A percentile compares a stretch with the other conserved stretches of the same genome.
phyloP scores from a whole-genome alignment of 2,797 vertebrate species.

The Diplodus puntazzo region DNA sequence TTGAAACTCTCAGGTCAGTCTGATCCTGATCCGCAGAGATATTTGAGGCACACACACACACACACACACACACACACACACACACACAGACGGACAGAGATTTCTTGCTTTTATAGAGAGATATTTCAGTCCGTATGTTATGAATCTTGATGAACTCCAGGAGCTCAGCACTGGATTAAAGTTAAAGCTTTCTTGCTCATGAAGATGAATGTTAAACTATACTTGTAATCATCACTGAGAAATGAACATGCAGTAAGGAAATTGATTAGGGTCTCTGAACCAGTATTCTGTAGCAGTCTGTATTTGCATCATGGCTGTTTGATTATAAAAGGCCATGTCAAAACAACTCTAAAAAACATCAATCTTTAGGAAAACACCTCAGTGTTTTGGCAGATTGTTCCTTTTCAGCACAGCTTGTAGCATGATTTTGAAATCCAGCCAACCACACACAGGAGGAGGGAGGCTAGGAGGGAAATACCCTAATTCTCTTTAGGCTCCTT shows the following conservation, averaged over 20 bases:
- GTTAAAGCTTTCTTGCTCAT: conserved; percentile 20
- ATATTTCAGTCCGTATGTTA: background rate
- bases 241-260: conserved; percentile 24
- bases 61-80: too few species aligned
- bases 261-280: conserved; percentile 30
- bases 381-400: conserved; percentile 42
- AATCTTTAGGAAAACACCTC: conserved; percentile 31
- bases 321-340: conserved; percentile 43
- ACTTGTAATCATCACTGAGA: conserved; percentile 30
- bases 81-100: too few species aligned
- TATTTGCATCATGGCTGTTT: conserved; percentile 33
- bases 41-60: too few species aligned
- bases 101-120: too few species aligned
- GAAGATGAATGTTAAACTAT: conserved; percentile 21
- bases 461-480: conserved; percentile 45
- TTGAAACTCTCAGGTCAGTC: too few species aligned
- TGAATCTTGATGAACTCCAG: conserved; percentile 12
- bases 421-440: conserved; percentile 51
- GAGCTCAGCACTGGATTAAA: conserved; percentile 26
- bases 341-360: conserved; percentile 26
- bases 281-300: conserved; percentile 16
- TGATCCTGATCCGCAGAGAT: too few species aligned
- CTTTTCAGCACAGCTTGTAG: conserved; percentile 49
- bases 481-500: conserved; percentile 53
- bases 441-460: conserved; percentile 29